phyloP scores from a whole-genome alignment of 2,888 invertebrate species.

The Netelia virgata region DNA sequence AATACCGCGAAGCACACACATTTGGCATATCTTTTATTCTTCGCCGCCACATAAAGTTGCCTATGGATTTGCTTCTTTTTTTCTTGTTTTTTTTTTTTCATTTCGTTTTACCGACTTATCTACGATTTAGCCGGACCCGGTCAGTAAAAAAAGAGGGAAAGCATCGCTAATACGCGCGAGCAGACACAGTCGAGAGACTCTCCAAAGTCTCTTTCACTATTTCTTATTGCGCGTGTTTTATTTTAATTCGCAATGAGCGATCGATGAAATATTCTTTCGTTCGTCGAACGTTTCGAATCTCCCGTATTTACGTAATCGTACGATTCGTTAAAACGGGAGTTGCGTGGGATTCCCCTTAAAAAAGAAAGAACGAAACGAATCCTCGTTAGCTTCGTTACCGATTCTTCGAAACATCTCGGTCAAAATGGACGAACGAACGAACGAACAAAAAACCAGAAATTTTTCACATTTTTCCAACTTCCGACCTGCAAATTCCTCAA shows the following conservation, averaged over 20 bases:
- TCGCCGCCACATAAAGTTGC: neutral
- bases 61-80: neutral
- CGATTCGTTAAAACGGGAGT: no score
- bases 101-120: slow-evolving; percentile 1
- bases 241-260: neutral
- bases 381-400: no score
- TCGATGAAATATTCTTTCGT: neutral
- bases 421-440: no score
- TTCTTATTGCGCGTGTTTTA: slow-evolving; percentile 28
- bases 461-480: no score
- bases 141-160: slow-evolving; percentile 57
- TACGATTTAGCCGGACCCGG: slow-evolving; percentile 28
- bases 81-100: neutral
- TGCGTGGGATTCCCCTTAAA: no score
- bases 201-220: slow-evolving; percentile 28
- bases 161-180: slow-evolving; percentile 57
- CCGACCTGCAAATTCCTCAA: no score
- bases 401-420: no score
- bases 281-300: neutral
- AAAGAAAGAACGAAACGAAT: no score
- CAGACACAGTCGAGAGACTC: slow-evolving; percentile 28
- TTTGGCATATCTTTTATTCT: slow-evolving; percentile 25
- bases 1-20: slow-evolving; percentile 26
- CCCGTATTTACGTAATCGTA: neutral
- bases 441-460: no score